Evolutionary conservation across 2,797 vertebrate genomes (phyloP), one percentile per base, ranked within the genome.

Genomic region (Cirrhinus mrigala): DNA sequence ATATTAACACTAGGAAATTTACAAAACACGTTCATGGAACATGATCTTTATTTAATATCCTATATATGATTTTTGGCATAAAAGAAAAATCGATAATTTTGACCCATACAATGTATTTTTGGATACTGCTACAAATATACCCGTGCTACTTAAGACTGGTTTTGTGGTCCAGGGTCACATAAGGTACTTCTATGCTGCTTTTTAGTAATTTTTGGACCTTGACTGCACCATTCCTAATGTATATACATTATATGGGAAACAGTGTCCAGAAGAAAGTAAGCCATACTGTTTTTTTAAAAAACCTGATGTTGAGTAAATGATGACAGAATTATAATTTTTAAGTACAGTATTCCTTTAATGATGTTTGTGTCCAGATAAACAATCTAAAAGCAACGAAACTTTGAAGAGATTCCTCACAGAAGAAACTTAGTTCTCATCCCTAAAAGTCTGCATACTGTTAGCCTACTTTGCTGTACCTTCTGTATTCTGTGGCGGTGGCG

Each of bases 401-500:
- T 6, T 56, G 37, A 71, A 71, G 44, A 54, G 44, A 66, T 60
- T 83, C 10, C 18, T 46, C 15, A 18, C 6, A 54, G 62, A 33
- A 22, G n/a, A 62, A 60, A 82, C 54, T 48, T 83, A 73, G 50
- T 27, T 46, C 24, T 37, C 66, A 44, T 29, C 48, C 27, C 66
- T n/a, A 46, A 77, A 82, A 87, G 83, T 88, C 82, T 82, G 76
- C 71, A 71, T 80, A 74, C 56, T 48, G 37, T 85, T 89, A 86
- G 86, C 88, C 87, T 87, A 82, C 82, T 86, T 90, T 70, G 48
- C 64, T n/a, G 29, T 56, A 79, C 66, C 76, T 85, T 70, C 68
- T 77, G 75, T 54, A 69, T 85, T 85, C 37, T 66, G 48, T 73
- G 48, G 33, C 60, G 46, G 83, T 48, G 58, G 74, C 64, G 69